Percentiles rank a stretch among this genome's conserved stretches.
These are phyloP conservation scores for Salminus brasiliensis DNA, from an alignment of 2,113 vertebrate species.

Conservation along the genomic window DNA sequence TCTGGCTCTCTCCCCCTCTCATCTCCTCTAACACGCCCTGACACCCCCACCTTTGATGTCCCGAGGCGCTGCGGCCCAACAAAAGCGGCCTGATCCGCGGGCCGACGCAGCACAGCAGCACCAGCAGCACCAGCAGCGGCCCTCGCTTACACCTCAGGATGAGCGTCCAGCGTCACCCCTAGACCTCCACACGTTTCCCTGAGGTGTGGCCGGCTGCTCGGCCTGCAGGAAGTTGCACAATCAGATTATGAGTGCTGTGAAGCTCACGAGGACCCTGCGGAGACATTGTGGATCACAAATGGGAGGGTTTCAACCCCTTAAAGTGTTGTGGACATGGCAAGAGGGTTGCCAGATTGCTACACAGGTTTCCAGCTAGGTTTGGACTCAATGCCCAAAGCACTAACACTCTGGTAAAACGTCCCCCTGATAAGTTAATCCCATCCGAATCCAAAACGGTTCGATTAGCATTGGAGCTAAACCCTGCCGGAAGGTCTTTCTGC, in stretches of 20 bases:
- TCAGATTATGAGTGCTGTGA: not conserved
- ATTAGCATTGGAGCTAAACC: not conserved
- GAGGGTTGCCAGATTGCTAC: too few species aligned
- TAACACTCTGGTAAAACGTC: too few species aligned
- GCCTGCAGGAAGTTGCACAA: not conserved
- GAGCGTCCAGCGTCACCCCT: not conserved
- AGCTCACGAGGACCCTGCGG: not conserved
- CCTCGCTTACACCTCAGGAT: constrained; percentile 33
- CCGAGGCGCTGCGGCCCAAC: constrained; percentile 66
- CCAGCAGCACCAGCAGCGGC: too few species aligned
- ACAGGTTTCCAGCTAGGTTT: too few species aligned
- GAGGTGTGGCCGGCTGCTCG: not conserved
- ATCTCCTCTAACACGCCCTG: constrained; percentile 71
- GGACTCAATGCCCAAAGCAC: too few species aligned
- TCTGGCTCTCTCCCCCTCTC: constrained; percentile 69
- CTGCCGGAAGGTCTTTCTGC: not conserved
- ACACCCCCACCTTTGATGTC: constrained; percentile 71
- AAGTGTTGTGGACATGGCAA: too few species aligned
- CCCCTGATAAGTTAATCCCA: too few species aligned
- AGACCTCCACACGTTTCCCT: not conserved
- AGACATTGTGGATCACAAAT: not conserved
- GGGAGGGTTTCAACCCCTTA: not conserved
- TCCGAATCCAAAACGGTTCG: too few species aligned
- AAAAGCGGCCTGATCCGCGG: constrained; percentile 74
- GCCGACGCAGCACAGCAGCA: too few species aligned